Conservation (phyloP, 2,888 invertebrate species). For the Zygogramma bicolorata region DNA sequence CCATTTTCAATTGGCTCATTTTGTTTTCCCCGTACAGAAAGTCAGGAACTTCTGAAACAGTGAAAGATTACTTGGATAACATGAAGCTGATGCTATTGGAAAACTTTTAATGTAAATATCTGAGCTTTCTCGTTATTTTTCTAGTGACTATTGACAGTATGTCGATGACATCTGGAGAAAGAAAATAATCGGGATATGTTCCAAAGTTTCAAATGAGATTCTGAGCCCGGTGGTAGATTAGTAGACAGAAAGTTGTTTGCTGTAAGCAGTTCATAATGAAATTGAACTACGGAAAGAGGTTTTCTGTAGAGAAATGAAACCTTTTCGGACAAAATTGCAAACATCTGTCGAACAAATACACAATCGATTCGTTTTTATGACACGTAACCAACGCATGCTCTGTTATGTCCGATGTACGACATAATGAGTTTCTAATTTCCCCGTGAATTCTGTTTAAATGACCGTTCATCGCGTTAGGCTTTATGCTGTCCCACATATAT, state of each 20-base stretch:
- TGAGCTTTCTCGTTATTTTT: neutral
- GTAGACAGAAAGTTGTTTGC: neutral
- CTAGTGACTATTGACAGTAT: conserved; percentile 16
- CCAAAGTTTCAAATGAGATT: neutral
- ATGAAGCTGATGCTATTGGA: conserved; percentile 10
- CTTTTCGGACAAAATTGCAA: too few relatives aligned
- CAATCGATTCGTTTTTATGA: too few relatives aligned
- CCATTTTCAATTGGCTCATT: conserved; percentile 10
- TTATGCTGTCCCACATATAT: too few relatives aligned
- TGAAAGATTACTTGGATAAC: conserved; percentile 14
- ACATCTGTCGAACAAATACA: too few relatives aligned
- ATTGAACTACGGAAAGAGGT: too few relatives aligned
- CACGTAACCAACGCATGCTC: too few relatives aligned
- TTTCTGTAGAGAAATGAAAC: too few relatives aligned
- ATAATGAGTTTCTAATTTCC: too few relatives aligned
- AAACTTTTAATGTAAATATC: conserved; percentile 18
- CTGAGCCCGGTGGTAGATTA: neutral
- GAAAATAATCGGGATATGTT: neutral
- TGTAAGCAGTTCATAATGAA: neutral
- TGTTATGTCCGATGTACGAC: too few relatives aligned
- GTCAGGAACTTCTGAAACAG: conserved; percentile 13
- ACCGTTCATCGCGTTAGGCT: too few relatives aligned
- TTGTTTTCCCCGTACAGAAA: conserved; percentile 13
- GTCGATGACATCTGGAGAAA: conserved; percentile 14
- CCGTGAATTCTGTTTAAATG: too few relatives aligned